Percentiles rank a stretch among this genome's conserved stretches.
Evolutionary conservation across 2,113 vertebrate genomes (phyloP).

Genomic region (Cariama cristata): DNA sequence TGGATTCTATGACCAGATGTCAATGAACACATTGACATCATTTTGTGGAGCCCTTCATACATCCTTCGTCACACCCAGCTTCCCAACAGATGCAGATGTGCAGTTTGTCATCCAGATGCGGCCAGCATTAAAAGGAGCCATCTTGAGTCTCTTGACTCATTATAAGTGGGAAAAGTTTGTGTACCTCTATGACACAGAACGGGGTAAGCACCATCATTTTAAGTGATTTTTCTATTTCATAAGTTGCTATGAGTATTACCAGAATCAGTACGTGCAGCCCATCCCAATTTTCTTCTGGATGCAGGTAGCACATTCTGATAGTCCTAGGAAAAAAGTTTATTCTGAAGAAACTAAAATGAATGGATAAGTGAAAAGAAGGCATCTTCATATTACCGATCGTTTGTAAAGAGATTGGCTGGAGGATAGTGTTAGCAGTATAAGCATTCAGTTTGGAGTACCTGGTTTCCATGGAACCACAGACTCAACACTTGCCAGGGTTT

Average conservation of each 20-base stretch:
- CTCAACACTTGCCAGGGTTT: not conserved
- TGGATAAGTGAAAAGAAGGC: not conserved
- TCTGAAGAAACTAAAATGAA: not conserved
- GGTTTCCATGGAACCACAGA: not conserved
- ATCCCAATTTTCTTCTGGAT: not conserved
- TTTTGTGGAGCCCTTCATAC: conserved; percentile 98
- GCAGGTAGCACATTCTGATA: not conserved
- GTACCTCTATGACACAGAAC: conserved; percentile 96
- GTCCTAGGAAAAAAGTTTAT: not conserved
- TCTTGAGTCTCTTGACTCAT: conserved; percentile 89
- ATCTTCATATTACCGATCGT: not conserved
- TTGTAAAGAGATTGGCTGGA: not conserved
- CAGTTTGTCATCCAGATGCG: conserved; percentile 99
- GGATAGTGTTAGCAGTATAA: not conserved
- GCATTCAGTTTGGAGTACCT: not conserved
- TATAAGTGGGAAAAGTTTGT: conserved; percentile 98
- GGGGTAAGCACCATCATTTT: conserved; percentile 84
- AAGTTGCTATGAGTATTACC: not conserved
- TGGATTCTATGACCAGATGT: conserved; percentile 98
- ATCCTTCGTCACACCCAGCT: conserved; percentile 96
- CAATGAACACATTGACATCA: conserved; percentile 97
- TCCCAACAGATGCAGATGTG: conserved; percentile 92
- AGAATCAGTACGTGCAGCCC: not conserved
- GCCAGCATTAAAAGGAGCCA: conserved; percentile 87
- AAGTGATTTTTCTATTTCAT: not conserved